Conservation (phyloP, 2,888 invertebrate genomes). For the Nomada fucata region DNA sequence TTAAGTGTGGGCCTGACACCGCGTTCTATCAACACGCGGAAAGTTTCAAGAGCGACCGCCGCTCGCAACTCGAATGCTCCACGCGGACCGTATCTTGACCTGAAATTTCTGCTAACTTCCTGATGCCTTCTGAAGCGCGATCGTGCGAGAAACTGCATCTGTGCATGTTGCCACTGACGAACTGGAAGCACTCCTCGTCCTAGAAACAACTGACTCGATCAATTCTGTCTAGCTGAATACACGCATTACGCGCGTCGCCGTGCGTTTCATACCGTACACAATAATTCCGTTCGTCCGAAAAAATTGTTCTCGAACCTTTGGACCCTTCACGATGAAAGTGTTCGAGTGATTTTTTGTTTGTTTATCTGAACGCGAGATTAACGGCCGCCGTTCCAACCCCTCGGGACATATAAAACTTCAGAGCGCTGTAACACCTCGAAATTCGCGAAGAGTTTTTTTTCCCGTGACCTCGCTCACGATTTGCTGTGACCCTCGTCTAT, state of each 20-base stretch:
- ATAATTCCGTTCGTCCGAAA: too few species aligned
- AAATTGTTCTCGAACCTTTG: too few species aligned
- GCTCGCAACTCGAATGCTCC: slow-evolving; percentile 31
- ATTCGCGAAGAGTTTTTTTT: too few species aligned
- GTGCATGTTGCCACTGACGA: slow-evolving; percentile 21
- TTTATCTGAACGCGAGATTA: too few species aligned
- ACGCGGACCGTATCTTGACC: slow-evolving; percentile 61
- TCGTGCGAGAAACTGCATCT: slow-evolving; percentile 37
- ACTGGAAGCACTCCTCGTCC: slow-evolving; percentile 27
- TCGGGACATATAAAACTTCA: too few species aligned
- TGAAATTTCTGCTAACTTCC: slow-evolving; percentile 60
- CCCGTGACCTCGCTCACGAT: too few species aligned
- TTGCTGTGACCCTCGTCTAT: too few species aligned
- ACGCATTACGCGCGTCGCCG: slow-evolving; percentile 18
- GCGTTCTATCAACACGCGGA: slow-evolving; percentile 14
- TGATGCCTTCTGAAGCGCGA: slow-evolving; percentile 31
- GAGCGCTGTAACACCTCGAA: too few species aligned
- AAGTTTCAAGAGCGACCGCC: slow-evolving; percentile 49
- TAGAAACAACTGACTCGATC: slow-evolving; percentile 43
- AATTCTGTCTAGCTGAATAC: slow-evolving; percentile 34
- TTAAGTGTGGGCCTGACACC: background rate
- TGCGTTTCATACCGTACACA: too few species aligned
- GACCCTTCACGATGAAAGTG: too few species aligned
- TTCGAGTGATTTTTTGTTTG: too few species aligned
- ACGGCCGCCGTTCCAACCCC: too few species aligned